These are phyloP conservation scores for Ochotona curzoniae DNA, from an alignment of 2,113 vertebrate genomes.

Conservation along the genomic window DNA sequence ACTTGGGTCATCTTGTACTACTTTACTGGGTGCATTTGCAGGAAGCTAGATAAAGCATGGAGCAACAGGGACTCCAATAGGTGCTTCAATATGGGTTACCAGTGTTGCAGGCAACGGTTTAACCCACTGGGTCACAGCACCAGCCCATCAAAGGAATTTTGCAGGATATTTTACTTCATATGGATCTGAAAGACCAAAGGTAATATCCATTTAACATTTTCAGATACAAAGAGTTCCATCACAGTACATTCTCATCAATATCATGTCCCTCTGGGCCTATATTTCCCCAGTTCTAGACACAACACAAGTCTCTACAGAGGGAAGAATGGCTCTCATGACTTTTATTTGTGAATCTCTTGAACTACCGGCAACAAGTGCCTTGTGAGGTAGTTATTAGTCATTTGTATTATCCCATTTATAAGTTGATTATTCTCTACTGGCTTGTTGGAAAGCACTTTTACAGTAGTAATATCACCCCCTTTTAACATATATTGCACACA, in stretches of 20 bases:
- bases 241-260: neutral
- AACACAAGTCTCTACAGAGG: neutral
- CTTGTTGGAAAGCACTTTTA: neutral
- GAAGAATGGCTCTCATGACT: neutral
- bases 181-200: neutral
- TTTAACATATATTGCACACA: neutral
- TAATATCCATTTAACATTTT: neutral
- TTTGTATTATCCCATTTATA: neutral
- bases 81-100: too few species aligned
- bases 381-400: neutral
- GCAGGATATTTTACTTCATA: neutral
- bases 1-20: too few species aligned
- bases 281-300: neutral
- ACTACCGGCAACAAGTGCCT: neutral
- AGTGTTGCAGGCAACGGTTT: too few species aligned
- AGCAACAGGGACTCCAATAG: too few species aligned
- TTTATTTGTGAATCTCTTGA: neutral
- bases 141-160: neutral
- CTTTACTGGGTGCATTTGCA: too few species aligned
- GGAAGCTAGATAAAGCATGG: too few species aligned
- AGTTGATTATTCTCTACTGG: neutral
- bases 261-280: neutral
- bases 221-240: neutral
- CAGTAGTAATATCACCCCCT: neutral
- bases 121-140: too few species aligned